Conservation (phyloP, 2,888 invertebrate genomes). For the Cerastis rubricosa region DNA sequence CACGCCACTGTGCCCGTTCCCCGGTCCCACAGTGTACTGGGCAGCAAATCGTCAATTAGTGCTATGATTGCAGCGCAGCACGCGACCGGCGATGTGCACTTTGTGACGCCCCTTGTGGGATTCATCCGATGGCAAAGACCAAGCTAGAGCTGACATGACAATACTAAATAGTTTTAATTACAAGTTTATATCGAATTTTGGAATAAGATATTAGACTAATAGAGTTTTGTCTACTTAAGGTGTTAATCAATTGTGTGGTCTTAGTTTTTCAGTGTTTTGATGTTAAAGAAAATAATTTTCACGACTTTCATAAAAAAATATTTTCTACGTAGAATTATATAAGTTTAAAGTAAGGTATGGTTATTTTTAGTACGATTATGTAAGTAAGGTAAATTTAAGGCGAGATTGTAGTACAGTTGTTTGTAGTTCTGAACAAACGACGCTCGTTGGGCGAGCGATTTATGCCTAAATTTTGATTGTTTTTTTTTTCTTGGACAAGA, state of each 20-base stretch:
- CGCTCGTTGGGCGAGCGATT: too few relatives aligned
- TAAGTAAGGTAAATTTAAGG: not conserved
- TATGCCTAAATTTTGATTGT: too few relatives aligned
- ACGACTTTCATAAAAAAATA: too few relatives aligned
- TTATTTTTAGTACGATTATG: too few relatives aligned
- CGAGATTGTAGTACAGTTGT: too few relatives aligned
- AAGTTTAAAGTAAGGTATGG: not conserved
- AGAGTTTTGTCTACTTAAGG: not conserved
- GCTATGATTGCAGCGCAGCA: slow-evolving; percentile 77
- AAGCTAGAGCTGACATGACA: slow-evolving; percentile 25
- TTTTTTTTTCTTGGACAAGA: too few relatives aligned
- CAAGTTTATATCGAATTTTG: not conserved
- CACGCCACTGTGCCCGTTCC: not conserved
- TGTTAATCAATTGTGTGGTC: not conserved
- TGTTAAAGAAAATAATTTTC: not conserved
- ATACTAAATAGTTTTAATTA: not conserved
- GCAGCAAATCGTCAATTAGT: slow-evolving; percentile 84
- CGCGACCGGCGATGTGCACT: slow-evolving; percentile 78
- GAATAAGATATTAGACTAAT: not conserved
- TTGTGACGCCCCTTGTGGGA: slow-evolving; percentile 70
- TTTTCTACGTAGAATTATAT: not conserved
- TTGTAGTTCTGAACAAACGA: too few relatives aligned
- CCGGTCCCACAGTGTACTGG: slow-evolving; percentile 70
- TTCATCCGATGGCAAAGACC: slow-evolving; percentile 46
- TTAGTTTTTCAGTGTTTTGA: not conserved